Evolutionary conservation across 2,888 invertebrate genomes (phyloP).

Genomic region (Tenthredo mesomela): DNA sequence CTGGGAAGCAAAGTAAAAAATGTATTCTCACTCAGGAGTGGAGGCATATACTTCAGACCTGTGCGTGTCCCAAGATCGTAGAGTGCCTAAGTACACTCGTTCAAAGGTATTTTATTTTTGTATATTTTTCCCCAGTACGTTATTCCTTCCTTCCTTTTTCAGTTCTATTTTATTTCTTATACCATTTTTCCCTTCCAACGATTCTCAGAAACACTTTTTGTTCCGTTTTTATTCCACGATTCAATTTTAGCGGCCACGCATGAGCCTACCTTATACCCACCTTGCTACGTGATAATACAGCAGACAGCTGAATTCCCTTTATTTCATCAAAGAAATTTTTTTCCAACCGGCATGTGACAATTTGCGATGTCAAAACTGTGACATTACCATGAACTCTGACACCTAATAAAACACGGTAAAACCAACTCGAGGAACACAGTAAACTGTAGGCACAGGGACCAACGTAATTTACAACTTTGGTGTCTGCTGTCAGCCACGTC

Average conservation of each 20-base stretch:
- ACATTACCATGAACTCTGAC: neutral
- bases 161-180: neutral
- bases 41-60: slow-evolving; percentile 2
- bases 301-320: neutral
- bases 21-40: neutral
- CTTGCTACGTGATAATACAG: slow-evolving; percentile 16
- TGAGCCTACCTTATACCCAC: neutral
- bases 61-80: slow-evolving; percentile 39
- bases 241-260: slow-evolving; percentile 35
- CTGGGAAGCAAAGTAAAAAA: slow-evolving; percentile 6
- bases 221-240: slow-evolving; percentile 22
- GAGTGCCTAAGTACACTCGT: slow-evolving; percentile 36
- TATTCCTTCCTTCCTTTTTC: slow-evolving; percentile 23
- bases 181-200: neutral
- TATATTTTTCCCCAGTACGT: slow-evolving; percentile 23
- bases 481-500: slow-evolving; percentile 9
- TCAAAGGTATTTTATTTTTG: slow-evolving; percentile 41
- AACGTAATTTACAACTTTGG: slow-evolving; percentile 33
- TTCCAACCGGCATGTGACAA: slow-evolving; percentile 4
- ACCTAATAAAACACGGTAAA: slow-evolving; percentile 10
- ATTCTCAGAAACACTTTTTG: neutral
- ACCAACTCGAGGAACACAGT: slow-evolving; percentile 10
- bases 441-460: neutral
- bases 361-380: slow-evolving; percentile 4
- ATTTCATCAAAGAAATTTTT: neutral